phyloP scores from a whole-genome alignment of 2,797 vertebrate genomes.

The Limnodromus scolopaceus region DNA sequence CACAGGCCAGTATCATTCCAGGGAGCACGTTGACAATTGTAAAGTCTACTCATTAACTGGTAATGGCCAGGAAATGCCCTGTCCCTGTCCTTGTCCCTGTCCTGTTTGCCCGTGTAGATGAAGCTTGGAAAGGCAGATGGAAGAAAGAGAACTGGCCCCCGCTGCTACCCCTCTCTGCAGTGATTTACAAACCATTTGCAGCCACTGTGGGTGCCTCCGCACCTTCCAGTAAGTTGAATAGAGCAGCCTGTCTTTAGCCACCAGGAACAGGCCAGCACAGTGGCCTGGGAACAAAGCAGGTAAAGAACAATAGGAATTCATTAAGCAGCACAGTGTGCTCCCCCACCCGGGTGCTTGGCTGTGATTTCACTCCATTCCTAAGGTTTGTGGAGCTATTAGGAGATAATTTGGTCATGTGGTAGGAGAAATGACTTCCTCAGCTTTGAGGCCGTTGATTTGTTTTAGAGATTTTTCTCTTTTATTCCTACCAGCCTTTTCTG shows the following conservation, averaged over 20 bases:
- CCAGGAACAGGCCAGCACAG: not conserved
- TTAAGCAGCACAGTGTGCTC: not conserved
- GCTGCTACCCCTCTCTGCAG: not conserved
- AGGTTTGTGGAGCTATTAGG: not conserved
- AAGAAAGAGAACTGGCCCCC: not conserved
- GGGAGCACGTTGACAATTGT: fast-evolving
- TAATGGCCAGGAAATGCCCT: not conserved
- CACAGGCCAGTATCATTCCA: not conserved
- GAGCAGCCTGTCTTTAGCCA: not conserved
- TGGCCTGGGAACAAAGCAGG: not conserved
- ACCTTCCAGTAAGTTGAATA: not conserved
- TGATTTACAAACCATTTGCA: not conserved
- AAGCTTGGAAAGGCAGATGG: not conserved
- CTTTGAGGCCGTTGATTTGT: not conserved
- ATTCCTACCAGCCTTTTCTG: not conserved
- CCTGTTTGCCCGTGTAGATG: fast-evolving
- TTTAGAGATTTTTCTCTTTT: not conserved
- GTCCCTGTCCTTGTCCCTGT: not conserved
- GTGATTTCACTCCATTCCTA: not conserved
- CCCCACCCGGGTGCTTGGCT: not conserved
- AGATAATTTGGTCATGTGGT: not conserved
- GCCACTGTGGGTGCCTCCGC: not conserved
- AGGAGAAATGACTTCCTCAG: not conserved
- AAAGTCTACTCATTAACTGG: not conserved
- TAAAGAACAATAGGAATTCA: not conserved